Percentiles rank a stretch among this genome's conserved stretches.
Evolutionary conservation across 2,113 vertebrate genomes (phyloP).

Genomic region (Phrynocephalus versicolor): DNA sequence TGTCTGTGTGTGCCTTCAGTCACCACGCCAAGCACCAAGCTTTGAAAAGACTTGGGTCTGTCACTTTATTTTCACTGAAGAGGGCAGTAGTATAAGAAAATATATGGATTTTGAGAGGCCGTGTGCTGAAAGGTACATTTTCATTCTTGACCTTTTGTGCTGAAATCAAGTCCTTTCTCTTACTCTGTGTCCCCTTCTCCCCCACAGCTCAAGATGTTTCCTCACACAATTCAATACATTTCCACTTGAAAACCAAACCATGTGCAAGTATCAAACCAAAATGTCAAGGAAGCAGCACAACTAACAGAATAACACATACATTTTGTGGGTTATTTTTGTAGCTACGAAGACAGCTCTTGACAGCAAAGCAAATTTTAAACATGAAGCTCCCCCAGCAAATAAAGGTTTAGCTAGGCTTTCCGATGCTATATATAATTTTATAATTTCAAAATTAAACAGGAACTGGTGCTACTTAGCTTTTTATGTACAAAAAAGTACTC

Average conservation of each 20-base stretch:
- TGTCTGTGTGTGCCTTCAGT: neutral
- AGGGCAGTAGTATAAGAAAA: no score
- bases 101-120: slow-evolving; percentile 19
- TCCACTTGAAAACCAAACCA: slow-evolving; percentile 35
- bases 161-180: slow-evolving; percentile 15
- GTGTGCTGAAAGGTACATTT: slow-evolving; percentile 5
- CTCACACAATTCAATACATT: slow-evolving; percentile 16
- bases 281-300: slow-evolving; percentile 39
- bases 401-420: slow-evolving; percentile 48
- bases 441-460: slow-evolving; percentile 4
- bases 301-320: slow-evolving; percentile 28
- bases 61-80: slow-evolving; percentile 1
- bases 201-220: slow-evolving; percentile 6
- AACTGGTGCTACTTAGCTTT: no score
- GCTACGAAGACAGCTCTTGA: slow-evolving; percentile 35
- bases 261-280: slow-evolving; percentile 23
- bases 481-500: neutral
- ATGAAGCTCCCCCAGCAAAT: neutral
- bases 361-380: slow-evolving; percentile 14
- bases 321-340: slow-evolving; percentile 58
- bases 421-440: slow-evolving; percentile 20
- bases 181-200: neutral
- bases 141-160: slow-evolving; percentile 3
- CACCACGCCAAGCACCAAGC: neutral
- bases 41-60: neutral